Conservation (phyloP, 2,797 vertebrate genomes). For the Gymnopithys bicolor region DNA sequence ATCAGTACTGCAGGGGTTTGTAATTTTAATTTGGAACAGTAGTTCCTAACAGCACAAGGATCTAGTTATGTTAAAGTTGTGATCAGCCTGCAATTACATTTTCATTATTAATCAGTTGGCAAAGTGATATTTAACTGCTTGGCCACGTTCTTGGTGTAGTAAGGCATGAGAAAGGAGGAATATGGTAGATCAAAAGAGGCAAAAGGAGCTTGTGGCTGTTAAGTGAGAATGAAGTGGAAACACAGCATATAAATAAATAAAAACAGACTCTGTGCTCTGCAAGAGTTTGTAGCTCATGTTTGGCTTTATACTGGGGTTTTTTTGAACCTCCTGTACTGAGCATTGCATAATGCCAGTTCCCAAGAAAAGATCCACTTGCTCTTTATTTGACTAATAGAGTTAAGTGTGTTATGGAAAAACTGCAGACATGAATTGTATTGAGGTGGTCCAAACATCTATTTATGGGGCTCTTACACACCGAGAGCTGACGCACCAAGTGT, state of each 20-base stretch:
- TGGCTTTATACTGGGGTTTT: neutral
- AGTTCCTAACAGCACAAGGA: neutral
- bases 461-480: slow-evolving; percentile 30
- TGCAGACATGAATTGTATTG: slow-evolving; percentile 12
- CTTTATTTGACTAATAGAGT: slow-evolving; percentile 42
- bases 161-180: neutral
- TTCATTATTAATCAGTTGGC: neutral
- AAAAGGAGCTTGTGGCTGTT: neutral
- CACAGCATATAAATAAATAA: neutral
- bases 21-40: neutral
- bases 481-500: slow-evolving; percentile 25
- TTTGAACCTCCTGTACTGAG: neutral
- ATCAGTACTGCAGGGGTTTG: neutral
- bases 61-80: neutral
- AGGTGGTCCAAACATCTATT: slow-evolving; percentile 63
- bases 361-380: slow-evolving; percentile 30
- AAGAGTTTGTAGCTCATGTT: neutral
- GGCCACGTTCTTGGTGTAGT: neutral
- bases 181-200: neutral
- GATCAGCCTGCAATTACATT: neutral
- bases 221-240: neutral
- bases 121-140: neutral
- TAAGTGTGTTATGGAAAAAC: slow-evolving; percentile 59
- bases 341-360: slow-evolving; percentile 42
- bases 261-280: neutral